These are phyloP conservation scores for Tenthredo distinguenda DNA, from an alignment of 2,888 invertebrate genomes.

Conservation along the genomic window DNA sequence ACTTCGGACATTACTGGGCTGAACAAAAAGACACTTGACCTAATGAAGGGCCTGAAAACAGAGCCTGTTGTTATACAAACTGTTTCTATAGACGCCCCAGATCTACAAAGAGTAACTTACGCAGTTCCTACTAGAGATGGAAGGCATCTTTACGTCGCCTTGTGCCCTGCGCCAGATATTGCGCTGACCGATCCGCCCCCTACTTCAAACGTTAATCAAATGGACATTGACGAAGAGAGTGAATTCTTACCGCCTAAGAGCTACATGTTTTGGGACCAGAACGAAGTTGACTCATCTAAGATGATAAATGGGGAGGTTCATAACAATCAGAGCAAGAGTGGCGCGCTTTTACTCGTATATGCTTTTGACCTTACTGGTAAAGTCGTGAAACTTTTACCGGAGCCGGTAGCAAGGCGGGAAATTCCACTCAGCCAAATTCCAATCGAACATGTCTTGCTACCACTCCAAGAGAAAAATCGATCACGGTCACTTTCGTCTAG, in stretches of 20 bases:
- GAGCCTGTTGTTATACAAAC: conserved; percentile 74
- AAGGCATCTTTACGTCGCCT: conserved; percentile 71
- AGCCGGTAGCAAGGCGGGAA: conserved; percentile 83
- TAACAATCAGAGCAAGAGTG: conserved; percentile 60
- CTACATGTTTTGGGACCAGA: conserved; percentile 82
- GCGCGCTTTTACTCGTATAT: conserved; percentile 81
- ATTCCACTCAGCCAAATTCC: conserved; percentile 85
- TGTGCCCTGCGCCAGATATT: conserved; percentile 63
- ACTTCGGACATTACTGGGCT: conserved; percentile 70
- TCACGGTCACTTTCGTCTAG: conserved; percentile 46
- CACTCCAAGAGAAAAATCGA: conserved; percentile 76
- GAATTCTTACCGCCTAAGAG: conserved; percentile 72
- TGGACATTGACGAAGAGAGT: conserved; percentile 76
- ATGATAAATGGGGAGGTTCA: conserved; percentile 80
- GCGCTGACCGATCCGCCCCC: conserved; percentile 75
- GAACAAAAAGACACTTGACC: conserved; percentile 70
- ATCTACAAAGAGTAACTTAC: conserved; percentile 69
- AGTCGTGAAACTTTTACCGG: conserved; percentile 80
- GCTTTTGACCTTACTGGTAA: conserved; percentile 79
- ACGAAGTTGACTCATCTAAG: conserved; percentile 81
- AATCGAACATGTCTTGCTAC: conserved; percentile 85
- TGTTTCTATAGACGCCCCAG: conserved; percentile 71
- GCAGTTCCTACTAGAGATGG: conserved; percentile 72
- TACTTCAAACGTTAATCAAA: conserved; percentile 71
- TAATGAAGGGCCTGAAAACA: conserved; percentile 67